Conservation (phyloP, 2,888 invertebrate genomes). For the Lissonota sp. region DNA sequence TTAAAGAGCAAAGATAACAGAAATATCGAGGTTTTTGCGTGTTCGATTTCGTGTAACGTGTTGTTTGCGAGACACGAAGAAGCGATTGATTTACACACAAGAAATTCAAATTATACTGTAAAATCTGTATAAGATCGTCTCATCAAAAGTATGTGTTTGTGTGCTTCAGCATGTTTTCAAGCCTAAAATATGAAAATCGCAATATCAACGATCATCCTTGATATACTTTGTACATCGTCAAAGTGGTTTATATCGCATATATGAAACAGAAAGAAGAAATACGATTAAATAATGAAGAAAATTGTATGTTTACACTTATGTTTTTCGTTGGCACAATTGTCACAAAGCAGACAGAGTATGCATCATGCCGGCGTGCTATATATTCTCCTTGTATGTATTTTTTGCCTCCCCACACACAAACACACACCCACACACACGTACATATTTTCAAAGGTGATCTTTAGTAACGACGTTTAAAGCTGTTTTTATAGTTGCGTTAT, state of each 20-base stretch:
- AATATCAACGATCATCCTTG: constrained; percentile 17
- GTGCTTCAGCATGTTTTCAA: no score
- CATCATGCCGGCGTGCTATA: constrained; percentile 69
- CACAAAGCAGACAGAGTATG: constrained; percentile 66
- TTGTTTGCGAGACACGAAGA: no score
- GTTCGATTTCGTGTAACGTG: no score
- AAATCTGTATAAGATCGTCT: no score
- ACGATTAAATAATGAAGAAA: constrained; percentile 16
- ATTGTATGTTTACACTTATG: background rate
- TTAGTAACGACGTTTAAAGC: constrained; percentile 3
- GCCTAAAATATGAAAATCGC: background rate
- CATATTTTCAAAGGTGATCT: background rate
- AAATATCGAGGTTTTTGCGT: no score
- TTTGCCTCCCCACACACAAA: background rate
- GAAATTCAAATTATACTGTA: no score
- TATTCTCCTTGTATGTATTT: constrained; percentile 16
- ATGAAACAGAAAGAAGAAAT: background rate
- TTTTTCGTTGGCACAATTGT: constrained; percentile 56
- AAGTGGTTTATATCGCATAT: constrained; percentile 13
- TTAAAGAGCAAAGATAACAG: no score
- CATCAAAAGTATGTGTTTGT: no score
- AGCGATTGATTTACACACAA: no score
- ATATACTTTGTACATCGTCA: constrained; percentile 8
- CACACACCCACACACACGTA: no score
- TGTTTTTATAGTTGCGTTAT: constrained; percentile 1